Conservation (phyloP, 1,140 invertebrate species). For the Odontomachus brunneus region DNA sequence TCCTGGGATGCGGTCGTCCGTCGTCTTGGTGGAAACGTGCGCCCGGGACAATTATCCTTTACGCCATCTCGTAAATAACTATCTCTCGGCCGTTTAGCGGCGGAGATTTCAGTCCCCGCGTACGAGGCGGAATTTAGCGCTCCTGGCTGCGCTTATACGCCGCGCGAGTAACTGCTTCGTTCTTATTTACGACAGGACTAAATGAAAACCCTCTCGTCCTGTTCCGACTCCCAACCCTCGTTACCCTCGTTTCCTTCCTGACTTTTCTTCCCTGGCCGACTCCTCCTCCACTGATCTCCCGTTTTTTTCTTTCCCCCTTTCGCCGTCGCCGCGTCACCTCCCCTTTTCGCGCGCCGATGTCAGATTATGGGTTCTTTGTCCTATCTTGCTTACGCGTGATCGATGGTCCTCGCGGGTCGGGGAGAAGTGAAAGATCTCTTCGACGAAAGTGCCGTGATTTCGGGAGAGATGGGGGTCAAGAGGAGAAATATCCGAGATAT, state of each 20-base stretch:
- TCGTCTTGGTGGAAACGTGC: constrained; percentile 24
- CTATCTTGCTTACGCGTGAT: constrained; percentile 70
- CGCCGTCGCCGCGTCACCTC: constrained; percentile 25
- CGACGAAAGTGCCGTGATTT: constrained; percentile 37
- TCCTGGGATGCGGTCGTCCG: constrained; percentile 16
- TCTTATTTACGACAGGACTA: constrained; percentile 71
- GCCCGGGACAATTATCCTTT: constrained; percentile 65
- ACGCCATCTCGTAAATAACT: constrained; percentile 69
- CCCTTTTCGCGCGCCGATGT: constrained; percentile 47
- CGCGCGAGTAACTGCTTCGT: constrained; percentile 40
- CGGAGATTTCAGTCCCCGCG: constrained; percentile 55
- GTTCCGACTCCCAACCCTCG: not conserved
- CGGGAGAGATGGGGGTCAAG: constrained; percentile 9
- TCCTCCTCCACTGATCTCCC: not conserved
- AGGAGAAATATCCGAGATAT: constrained; percentile 26
- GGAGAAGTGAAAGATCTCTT: constrained; percentile 11
- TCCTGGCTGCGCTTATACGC: not conserved
- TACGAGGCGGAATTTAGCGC: constrained; percentile 51
- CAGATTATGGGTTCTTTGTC: constrained; percentile 70
- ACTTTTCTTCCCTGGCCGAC: not conserved
- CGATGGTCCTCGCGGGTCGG: constrained; percentile 47
- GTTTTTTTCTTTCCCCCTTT: not conserved
- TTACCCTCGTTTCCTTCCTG: constrained; percentile 10
- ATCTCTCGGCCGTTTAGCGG: constrained; percentile 58
- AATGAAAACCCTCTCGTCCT: constrained; percentile 35